phyloP scores from a whole-genome alignment of 92 coral and sea anemone species.

The Diadumene lineata region DNA sequence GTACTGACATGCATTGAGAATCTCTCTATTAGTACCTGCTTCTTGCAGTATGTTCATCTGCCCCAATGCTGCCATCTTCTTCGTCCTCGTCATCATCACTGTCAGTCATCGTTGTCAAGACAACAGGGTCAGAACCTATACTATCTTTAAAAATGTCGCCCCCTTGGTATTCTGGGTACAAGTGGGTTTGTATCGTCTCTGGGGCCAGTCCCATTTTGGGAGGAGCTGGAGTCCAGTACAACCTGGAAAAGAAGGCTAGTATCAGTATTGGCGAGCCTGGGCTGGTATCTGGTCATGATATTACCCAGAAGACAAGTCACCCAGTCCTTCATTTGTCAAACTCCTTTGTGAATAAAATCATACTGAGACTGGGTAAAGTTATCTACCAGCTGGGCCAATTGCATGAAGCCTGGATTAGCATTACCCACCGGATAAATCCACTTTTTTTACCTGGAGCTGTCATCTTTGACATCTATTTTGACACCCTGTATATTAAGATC shows the following conservation, averaged over 20 bases:
- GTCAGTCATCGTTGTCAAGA: conserved; percentile 48
- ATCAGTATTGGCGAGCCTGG: too few species aligned
- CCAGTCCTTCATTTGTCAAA: too few species aligned
- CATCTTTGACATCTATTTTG: conserved; percentile 78
- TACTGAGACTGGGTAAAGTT: too few species aligned
- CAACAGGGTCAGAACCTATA: conserved; percentile 66
- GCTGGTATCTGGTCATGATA: too few species aligned
- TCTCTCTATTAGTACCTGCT: conserved; percentile 53
- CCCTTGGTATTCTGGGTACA: conserved; percentile 91
- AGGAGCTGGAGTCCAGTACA: conserved; percentile 99
- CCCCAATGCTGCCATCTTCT: conserved; percentile 49
- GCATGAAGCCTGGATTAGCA: not conserved
- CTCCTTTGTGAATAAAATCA: too few species aligned
- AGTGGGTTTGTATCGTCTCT: conserved; percentile 62
- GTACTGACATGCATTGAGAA: too few species aligned
- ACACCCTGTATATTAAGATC: conserved; percentile 69
- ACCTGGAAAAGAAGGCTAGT: too few species aligned
- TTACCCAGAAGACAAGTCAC: too few species aligned
- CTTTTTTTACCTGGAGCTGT: conserved; percentile 71
- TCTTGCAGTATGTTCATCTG: conserved; percentile 56
- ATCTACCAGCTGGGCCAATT: too few species aligned
- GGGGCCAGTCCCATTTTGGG: conserved; percentile 96
- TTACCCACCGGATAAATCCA: too few species aligned
- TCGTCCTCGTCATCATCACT: conserved; percentile 80
- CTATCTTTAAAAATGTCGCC: conserved; percentile 79